phyloP scores from a whole-genome alignment of 2,113 vertebrate genomes.

The Craseonycteris thonglongyai region DNA sequence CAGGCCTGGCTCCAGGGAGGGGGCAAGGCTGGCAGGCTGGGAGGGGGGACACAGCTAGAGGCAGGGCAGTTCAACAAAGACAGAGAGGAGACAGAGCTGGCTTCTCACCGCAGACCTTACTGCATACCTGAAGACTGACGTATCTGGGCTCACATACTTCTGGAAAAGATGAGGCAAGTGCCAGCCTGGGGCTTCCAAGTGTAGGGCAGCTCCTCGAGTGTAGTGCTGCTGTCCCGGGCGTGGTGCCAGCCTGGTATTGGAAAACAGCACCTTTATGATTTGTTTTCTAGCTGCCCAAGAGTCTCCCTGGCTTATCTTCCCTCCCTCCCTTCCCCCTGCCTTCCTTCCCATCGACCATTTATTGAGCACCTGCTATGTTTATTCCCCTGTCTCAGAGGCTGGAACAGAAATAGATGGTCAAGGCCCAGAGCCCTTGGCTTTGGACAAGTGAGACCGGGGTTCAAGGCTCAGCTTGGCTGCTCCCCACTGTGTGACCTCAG shows the following conservation, averaged over 20 bases:
- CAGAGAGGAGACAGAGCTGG: neutral
- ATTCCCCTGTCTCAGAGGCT: neutral
- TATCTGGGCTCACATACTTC: constrained; percentile 54
- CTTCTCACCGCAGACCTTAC: constrained; percentile 6
- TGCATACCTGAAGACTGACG: constrained; percentile 69
- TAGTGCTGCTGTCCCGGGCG: neutral
- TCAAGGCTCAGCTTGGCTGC: neutral
- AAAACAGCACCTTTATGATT: constrained; percentile 37
- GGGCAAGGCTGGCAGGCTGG: neutral
- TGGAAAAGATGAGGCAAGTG: constrained; percentile 67
- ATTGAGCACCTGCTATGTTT: neutral
- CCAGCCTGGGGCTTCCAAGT: no score
- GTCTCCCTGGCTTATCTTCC: neutral
- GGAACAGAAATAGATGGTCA: neutral
- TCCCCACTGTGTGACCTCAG: neutral
- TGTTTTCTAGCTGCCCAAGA: neutral
- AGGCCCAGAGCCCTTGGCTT: neutral
- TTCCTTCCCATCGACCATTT: neutral
- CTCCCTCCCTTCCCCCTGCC: neutral
- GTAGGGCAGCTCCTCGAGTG: neutral
- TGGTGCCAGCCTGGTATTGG: neutral
- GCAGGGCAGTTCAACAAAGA: neutral
- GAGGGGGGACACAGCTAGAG: neutral
- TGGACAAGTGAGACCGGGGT: neutral
- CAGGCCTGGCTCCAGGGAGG: neutral